Evolutionary conservation across 1,140 invertebrate genomes (phyloP).

Genomic region (Anastrepha ludens): DNA sequence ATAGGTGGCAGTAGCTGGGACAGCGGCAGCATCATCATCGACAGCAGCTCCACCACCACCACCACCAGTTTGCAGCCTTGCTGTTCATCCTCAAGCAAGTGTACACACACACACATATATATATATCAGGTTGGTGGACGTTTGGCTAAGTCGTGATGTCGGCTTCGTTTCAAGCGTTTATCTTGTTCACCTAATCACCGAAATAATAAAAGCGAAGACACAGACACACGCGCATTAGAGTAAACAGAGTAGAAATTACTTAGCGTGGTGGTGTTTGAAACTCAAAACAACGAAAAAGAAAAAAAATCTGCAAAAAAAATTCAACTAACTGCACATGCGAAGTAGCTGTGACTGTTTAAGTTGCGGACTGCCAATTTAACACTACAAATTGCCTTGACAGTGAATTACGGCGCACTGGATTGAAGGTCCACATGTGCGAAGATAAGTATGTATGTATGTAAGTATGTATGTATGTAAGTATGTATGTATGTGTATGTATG

Average conservation of each 20-base stretch:
- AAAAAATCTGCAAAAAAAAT: neutral
- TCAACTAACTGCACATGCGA: slow-evolving; percentile 37
- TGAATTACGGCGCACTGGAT: neutral
- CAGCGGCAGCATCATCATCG: neutral
- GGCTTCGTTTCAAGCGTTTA: slow-evolving; percentile 51
- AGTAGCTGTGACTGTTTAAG: neutral
- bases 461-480: too few species aligned
- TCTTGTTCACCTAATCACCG: slow-evolving; percentile 50
- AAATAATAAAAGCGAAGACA: slow-evolving; percentile 36
- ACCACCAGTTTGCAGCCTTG: neutral
- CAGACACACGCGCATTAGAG: slow-evolving; percentile 37
- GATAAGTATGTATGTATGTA: too few species aligned
- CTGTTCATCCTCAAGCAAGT: neutral
- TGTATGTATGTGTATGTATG: too few species aligned
- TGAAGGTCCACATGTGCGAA: too few species aligned
- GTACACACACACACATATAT: too few species aligned
- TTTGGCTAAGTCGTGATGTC: slow-evolving; percentile 34
- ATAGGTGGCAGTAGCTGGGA: neutral
- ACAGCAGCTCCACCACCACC: neutral
- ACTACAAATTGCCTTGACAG: slow-evolving; percentile 52
- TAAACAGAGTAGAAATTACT: slow-evolving; percentile 16
- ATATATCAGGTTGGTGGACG: neutral
- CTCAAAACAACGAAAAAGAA: neutral
- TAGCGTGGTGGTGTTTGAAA: neutral
- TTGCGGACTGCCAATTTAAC: slow-evolving; percentile 13